Conservation (phyloP, 53 echinoderm and acorn worm species). For the Mesocentrotus franciscanus region DNA sequence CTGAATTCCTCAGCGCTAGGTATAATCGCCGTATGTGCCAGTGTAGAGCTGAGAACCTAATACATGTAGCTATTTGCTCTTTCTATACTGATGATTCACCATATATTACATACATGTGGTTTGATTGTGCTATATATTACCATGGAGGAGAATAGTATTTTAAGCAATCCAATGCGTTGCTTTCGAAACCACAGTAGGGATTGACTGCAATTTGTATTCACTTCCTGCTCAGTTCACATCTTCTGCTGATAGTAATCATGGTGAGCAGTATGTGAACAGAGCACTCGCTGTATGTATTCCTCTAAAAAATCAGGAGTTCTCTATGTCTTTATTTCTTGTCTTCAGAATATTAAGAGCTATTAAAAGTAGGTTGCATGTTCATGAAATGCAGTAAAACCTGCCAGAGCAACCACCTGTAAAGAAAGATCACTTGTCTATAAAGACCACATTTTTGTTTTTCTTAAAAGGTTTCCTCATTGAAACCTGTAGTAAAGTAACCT, state of each 20-base stretch:
- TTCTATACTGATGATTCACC: neutral
- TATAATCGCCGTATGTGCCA: neutral
- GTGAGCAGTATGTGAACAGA: neutral
- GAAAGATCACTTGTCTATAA: too few species aligned
- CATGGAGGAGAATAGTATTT: neutral
- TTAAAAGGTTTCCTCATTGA: too few species aligned
- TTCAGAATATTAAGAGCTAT: neutral
- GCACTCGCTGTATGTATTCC: neutral
- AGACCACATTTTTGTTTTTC: too few species aligned
- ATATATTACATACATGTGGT: neutral
- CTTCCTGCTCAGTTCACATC: slow-evolving; percentile 16
- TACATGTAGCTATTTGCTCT: neutral
- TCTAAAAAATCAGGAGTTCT: too few species aligned
- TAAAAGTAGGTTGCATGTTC: neutral
- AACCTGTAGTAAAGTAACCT: too few species aligned
- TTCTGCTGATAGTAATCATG: neutral
- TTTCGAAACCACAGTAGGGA: neutral
- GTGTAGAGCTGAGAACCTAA: neutral
- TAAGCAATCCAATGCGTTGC: neutral
- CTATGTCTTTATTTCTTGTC: neutral
- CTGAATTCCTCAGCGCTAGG: neutral
- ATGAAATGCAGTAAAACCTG: neutral
- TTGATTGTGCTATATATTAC: neutral
- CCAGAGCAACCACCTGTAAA: too few species aligned
- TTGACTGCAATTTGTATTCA: neutral